phyloP scores from a whole-genome alignment of 2,888 invertebrate species.

The Drosophila dives region DNA sequence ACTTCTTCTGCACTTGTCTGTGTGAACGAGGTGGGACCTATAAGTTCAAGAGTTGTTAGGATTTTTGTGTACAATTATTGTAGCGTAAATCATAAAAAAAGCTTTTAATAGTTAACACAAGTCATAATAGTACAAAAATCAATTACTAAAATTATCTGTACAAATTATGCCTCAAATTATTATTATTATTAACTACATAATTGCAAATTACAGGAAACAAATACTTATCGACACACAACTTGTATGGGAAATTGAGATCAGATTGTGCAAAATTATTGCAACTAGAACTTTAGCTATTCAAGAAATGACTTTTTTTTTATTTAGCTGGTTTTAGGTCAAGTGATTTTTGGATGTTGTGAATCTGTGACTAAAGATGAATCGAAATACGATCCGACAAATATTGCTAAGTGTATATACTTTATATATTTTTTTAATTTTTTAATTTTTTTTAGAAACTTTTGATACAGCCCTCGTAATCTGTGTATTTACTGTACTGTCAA shows the following conservation, averaged over 20 bases:
- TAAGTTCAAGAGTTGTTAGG: neutral
- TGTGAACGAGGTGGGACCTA: constrained; percentile 24
- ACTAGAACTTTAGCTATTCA: neutral
- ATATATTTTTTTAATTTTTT: neutral
- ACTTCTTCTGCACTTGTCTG: constrained; percentile 2
- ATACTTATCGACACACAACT: neutral
- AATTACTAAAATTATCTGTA: too few species aligned
- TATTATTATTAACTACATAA: neutral
- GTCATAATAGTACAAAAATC: too few species aligned
- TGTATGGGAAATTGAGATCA: neutral
- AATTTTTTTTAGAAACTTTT: neutral
- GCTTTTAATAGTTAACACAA: too few species aligned
- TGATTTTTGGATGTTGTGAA: neutral
- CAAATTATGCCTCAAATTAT: too few species aligned
- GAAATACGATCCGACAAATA: neutral
- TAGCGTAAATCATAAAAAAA: neutral
- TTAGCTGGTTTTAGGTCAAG: neutral
- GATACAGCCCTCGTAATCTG: constrained; percentile 44
- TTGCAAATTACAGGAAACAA: neutral
- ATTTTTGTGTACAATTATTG: neutral
- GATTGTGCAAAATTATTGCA: neutral
- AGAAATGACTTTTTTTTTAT: neutral
- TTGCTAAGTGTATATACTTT: neutral
- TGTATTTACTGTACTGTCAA: constrained; percentile 30
- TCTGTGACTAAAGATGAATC: neutral